These are phyloP conservation scores for Sitta europaea DNA, from an alignment of 2,113 vertebrate species.

Conservation along the genomic window DNA sequence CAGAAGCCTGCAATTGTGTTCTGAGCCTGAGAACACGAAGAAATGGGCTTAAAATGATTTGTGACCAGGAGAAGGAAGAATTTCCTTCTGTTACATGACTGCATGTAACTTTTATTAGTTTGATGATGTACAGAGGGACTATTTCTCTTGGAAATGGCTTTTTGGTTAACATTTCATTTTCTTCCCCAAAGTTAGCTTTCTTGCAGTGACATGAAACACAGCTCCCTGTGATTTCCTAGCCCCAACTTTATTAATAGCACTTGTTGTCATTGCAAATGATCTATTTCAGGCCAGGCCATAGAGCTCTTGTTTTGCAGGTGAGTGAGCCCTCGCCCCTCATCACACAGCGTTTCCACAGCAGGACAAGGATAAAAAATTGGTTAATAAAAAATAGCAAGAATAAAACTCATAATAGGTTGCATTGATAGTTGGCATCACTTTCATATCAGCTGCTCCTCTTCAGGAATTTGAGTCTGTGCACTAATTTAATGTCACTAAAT, in stretches of 20 bases:
- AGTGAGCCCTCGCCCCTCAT: background rate
- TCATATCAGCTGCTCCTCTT: background rate
- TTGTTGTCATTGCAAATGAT: background rate
- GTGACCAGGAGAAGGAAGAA: background rate
- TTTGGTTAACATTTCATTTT: constrained; percentile 49
- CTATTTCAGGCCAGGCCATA: background rate
- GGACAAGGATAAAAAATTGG: background rate
- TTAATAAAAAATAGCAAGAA: background rate
- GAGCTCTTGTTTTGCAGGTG: background rate
- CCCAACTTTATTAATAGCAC: background rate
- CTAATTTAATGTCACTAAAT: background rate
- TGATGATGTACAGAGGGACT: background rate
- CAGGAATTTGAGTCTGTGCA: background rate
- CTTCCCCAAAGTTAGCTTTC: constrained; percentile 6
- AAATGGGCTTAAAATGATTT: background rate
- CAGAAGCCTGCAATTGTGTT: background rate
- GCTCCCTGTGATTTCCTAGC: background rate
- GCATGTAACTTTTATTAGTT: constrained; percentile 24
- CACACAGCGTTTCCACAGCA: background rate
- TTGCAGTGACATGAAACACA: background rate
- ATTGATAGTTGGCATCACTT: background rate
- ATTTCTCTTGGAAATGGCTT: constrained; percentile 43
- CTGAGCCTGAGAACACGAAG: background rate
- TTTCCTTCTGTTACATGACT: background rate
- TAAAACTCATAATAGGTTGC: background rate